Evolutionary conservation across 2,888 invertebrate genomes (phyloP), one percentile per base, ranked within the genome.

Genomic region (Rhingia rostrata): DNA sequence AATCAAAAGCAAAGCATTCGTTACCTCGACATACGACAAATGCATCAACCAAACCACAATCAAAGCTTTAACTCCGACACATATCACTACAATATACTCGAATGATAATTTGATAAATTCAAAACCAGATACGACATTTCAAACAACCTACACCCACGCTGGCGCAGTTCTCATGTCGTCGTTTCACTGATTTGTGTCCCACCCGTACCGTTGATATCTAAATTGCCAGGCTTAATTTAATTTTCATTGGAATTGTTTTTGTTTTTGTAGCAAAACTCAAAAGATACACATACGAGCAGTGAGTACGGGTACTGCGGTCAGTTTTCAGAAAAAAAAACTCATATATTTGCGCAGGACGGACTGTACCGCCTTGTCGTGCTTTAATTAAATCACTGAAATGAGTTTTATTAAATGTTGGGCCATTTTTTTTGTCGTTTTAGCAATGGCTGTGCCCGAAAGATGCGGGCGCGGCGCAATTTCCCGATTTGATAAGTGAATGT

Each of bases 171-270:
- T 63, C 63, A 70, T 56, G 41, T 12, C 22, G 63, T 63, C 35
- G 35, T 41, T 33, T 10, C 12, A 74, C 37, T 43, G 53, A 69
- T 45, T 61, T 37, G 32, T 73, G 22, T 22, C 39, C 53, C 60
- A 47, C 54, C 58, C 70, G 75, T 54, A 51, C 43, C 72, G 54
- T 35, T 75, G 82, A 61, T 83, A 78, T 78, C 73, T 83, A 67
- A 83, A 83, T 78, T 83, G 82, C 49, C 63, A 53, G 78, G 58
- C 67, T 66, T 83, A 83, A 83, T 83, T 83, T 60, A 83, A 83
- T 83, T 74, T 58, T 69, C 78, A 64, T 79, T 78, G 47, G 37
- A 73, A 39, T 69, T 79, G 67, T 69, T 74, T 78, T 78, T 83
- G 78, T 83, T 73, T 83, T 69, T 53, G 60, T 78, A 67, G 54